A percentile compares a stretch with the other conserved stretches of the same genome.
These are phyloP conservation scores for Zhuqinia jingwanae DNA, from an alignment of 2,888 invertebrate species.

Conservation along the genomic window DNA sequence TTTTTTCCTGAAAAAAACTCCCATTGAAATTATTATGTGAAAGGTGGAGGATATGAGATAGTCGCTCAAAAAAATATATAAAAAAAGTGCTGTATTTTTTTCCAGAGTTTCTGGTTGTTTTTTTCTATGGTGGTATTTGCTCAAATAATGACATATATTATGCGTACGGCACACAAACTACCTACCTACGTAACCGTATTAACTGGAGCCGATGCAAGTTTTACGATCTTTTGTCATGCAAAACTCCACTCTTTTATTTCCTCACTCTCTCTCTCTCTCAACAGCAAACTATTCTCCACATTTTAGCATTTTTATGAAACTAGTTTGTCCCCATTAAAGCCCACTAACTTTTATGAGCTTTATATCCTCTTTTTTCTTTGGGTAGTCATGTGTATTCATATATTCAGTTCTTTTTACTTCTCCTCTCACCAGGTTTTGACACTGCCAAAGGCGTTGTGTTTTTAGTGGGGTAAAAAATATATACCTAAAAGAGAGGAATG, in stretches of 20 bases:
- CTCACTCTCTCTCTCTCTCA: constrained; percentile 57
- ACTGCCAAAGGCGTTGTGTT: constrained; percentile 42
- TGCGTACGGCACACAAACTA: background rate
- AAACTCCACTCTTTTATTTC: constrained; percentile 69
- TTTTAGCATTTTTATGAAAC: constrained; percentile 64
- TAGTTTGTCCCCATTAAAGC: constrained; percentile 69
- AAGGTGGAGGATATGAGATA: too few species aligned
- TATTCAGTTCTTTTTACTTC: background rate
- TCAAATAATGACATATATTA: constrained; percentile 35
- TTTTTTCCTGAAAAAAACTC: background rate
- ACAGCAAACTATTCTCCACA: constrained; percentile 47
- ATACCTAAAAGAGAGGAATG: constrained; percentile 30
- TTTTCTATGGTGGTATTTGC: background rate
- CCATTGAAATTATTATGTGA: too few species aligned
- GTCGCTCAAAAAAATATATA: too few species aligned
- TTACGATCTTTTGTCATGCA: constrained; percentile 69
- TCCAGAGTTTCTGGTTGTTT: too few species aligned
- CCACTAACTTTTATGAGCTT: constrained; percentile 65
- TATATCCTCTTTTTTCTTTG: constrained; percentile 31
- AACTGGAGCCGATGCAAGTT: constrained; percentile 58
- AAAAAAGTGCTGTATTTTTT: background rate
- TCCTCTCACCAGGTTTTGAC: background rate
- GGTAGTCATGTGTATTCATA: background rate
- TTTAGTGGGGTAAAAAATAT: too few species aligned
- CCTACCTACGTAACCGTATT: background rate